Evolutionary conservation across 2,888 invertebrate genomes (phyloP).

Genomic region (Megamerina dolium): DNA sequence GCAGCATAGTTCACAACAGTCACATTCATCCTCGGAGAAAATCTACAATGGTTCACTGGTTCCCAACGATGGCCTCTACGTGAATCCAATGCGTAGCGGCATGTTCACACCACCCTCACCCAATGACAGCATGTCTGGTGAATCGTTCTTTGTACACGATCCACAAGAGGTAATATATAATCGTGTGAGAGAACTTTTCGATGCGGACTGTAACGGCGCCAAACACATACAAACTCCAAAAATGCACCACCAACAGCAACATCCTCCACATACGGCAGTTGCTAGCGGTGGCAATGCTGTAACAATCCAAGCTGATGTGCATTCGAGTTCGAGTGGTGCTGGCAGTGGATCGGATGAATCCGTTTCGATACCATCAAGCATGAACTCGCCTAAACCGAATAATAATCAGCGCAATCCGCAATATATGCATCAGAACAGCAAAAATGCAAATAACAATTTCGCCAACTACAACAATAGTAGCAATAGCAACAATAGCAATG

Average conservation of each 20-base stretch:
- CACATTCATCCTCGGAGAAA: conserved; percentile 44
- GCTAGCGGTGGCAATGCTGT: conserved; percentile 45
- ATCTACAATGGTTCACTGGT: conserved; percentile 39
- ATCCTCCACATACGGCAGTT: conserved; percentile 9
- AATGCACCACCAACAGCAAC: conserved; percentile 20
- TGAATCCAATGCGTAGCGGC: conserved; percentile 67
- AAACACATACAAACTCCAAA: conserved; percentile 30
- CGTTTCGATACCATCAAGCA: conserved; percentile 54
- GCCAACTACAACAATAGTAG: conserved; percentile 19
- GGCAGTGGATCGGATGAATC: conserved; percentile 59
- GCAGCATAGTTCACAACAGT: conserved; percentile 32
- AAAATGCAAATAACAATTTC: conserved; percentile 22
- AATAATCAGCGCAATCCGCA: conserved; percentile 34
- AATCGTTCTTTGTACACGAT: conserved; percentile 79
- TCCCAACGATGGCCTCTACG: conserved; percentile 67
- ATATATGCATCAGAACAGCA: conserved; percentile 27
- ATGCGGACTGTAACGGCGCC: conserved; percentile 50
- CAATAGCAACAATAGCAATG: conserved; percentile 11
- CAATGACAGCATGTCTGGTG: conserved; percentile 56
- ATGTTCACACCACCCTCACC: conserved; percentile 54
- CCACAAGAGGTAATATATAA: conserved; percentile 76
- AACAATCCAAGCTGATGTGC: conserved; percentile 79
- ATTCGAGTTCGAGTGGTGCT: conserved; percentile 65
- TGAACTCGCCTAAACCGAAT: conserved; percentile 41
- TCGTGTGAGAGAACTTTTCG: conserved; percentile 77